phyloP scores from a whole-genome alignment of 1,140 invertebrate species.

The Diplogasteroides magnus region DNA sequence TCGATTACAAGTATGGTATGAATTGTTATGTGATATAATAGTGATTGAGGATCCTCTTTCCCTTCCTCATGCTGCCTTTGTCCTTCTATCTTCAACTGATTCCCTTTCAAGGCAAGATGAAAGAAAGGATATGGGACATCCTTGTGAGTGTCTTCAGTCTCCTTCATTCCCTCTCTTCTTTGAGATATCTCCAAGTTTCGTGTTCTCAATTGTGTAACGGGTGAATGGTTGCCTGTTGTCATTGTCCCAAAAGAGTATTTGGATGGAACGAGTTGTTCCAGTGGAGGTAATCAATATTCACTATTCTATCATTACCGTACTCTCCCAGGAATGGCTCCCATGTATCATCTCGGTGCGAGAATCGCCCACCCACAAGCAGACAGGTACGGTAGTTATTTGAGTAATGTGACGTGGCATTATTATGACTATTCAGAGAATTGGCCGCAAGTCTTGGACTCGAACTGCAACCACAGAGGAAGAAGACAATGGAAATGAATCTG shows the following conservation, averaged over 20 bases:
- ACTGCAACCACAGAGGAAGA: neutral
- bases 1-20: slow-evolving; percentile 8
- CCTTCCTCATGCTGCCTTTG: slow-evolving; percentile 36
- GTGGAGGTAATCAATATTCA: neutral
- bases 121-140: neutral
- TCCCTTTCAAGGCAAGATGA: slow-evolving; percentile 25
- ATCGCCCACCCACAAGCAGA: neutral
- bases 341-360: neutral
- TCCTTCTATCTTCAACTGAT: slow-evolving; percentile 38
- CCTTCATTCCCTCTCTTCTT: slow-evolving; percentile 5
- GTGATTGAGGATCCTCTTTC: neutral
- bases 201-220: slow-evolving; percentile 22
- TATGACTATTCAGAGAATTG: too few species aligned
- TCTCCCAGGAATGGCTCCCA: neutral
- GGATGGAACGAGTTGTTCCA: neutral
- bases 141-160: slow-evolving; percentile 9
- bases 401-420: too few species aligned
- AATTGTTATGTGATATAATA: too few species aligned
- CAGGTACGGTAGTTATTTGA: too few species aligned
- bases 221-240: slow-evolving; percentile 4
- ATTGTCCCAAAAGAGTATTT: slow-evolving; percentile 12
- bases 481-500: neutral
- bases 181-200: slow-evolving; percentile 14
- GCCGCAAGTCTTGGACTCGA: neutral
- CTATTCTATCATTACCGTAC: neutral